These are phyloP conservation scores for Argynnis bischoffii DNA, from an alignment of 2,888 invertebrate species.

Conservation along the genomic window DNA sequence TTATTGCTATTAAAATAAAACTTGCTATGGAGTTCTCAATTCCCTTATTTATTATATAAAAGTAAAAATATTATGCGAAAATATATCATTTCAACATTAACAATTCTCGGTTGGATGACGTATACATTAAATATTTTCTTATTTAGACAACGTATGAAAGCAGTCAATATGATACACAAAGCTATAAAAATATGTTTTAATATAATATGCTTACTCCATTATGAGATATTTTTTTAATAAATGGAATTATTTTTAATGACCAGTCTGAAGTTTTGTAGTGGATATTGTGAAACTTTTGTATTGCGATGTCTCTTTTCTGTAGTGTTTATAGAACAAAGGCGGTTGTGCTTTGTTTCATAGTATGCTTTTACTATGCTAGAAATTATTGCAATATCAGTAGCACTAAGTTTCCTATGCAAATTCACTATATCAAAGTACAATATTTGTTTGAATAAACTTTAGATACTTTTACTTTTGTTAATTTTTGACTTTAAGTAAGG, in stretches of 20 bases:
- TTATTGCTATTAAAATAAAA: no score
- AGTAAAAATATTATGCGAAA: no score
- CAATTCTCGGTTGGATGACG: no score
- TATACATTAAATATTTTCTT: no score
- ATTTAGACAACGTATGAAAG: not conserved
- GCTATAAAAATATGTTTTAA: conserved; percentile 5
- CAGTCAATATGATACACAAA: not conserved
- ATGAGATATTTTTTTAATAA: conserved; percentile 19
- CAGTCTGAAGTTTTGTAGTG: conserved; percentile 18
- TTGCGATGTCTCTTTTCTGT: conserved; percentile 21
- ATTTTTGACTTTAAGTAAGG: no score
- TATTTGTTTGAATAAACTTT: conserved; percentile 3
- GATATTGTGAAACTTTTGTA: conserved; percentile 25
- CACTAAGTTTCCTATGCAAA: conserved; percentile 14
- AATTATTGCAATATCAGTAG: conserved; percentile 13
- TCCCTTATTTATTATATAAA: no score
- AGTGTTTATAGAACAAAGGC: conserved; percentile 24
- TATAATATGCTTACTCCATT: conserved; percentile 9
- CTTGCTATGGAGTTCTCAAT: no score
- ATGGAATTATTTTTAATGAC: conserved; percentile 21
- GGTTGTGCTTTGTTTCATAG: conserved; percentile 18
- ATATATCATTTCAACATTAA: no score
- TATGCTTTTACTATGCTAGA: conserved; percentile 19
- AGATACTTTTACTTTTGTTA: not conserved
- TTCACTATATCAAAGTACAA: conserved; percentile 4